These are phyloP conservation scores for Antechinus stuartii DNA, from an alignment of 2,113 vertebrate species.

Conservation along the genomic window DNA sequence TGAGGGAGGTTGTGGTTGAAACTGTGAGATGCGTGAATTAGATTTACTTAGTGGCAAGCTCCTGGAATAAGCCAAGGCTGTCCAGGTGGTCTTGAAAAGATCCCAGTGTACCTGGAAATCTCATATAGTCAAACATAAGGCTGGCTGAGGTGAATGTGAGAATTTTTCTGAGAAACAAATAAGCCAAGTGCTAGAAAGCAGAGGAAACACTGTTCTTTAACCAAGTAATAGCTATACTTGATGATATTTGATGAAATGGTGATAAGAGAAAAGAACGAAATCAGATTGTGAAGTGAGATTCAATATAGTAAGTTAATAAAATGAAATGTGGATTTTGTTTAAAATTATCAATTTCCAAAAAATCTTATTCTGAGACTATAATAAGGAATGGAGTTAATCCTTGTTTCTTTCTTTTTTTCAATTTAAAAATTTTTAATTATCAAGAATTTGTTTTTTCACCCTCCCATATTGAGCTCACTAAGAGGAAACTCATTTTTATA, in stretches of 20 bases:
- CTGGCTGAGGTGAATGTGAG: constrained; percentile 38
- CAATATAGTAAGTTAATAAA: constrained; percentile 27
- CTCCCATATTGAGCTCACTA: not conserved
- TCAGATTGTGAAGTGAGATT: constrained; percentile 46
- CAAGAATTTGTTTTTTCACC: not conserved
- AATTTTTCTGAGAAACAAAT: constrained; percentile 24
- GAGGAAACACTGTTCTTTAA: not conserved
- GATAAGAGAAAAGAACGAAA: constrained; percentile 12
- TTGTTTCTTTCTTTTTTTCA: constrained; percentile 17
- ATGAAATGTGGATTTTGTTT: constrained; percentile 35
- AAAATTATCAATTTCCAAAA: not conserved
- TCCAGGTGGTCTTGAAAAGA: constrained; percentile 41
- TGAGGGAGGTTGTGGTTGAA: constrained; percentile 39
- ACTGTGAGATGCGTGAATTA: constrained; percentile 38
- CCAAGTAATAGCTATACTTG: not conserved
- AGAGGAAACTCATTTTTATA: not conserved
- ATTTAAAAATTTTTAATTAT: not conserved
- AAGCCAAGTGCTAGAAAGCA: constrained; percentile 31
- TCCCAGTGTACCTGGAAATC: constrained; percentile 17
- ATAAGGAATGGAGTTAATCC: not conserved
- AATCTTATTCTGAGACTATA: not conserved
- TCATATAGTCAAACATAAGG: constrained; percentile 12
- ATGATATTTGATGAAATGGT: constrained; percentile 5
- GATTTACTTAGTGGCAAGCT: not conserved
- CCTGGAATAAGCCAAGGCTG: constrained; percentile 39